Evolutionary conservation across 1,140 invertebrate genomes (phyloP).

Genomic region (Monomorium pharaonis): DNA sequence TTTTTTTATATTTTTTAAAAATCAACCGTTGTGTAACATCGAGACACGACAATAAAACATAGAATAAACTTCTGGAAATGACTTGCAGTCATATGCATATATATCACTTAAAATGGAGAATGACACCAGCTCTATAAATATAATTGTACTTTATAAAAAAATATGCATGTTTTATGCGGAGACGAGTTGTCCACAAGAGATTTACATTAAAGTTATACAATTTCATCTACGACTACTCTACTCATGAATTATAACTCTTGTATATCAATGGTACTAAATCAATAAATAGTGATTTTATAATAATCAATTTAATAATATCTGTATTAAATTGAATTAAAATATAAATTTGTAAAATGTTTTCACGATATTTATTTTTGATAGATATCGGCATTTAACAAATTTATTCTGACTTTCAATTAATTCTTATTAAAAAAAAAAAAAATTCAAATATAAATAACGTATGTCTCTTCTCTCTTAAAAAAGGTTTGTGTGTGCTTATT

Average conservation of each 20-base stretch:
- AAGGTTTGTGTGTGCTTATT: too few relatives aligned
- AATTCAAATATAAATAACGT: too few relatives aligned
- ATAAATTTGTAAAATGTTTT: background rate
- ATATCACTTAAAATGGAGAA: background rate
- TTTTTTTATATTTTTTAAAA: slow-evolving; percentile 23
- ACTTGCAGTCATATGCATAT: background rate
- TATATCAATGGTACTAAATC: too few relatives aligned
- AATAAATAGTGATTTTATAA: background rate
- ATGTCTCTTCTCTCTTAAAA: too few relatives aligned
- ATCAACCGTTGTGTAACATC: slow-evolving; percentile 20
- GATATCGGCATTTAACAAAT: background rate
- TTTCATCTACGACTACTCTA: background rate
- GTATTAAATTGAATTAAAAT: background rate
- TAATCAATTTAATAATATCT: background rate
- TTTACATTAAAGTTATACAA: background rate
- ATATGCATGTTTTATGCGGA: background rate
- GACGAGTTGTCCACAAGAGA: background rate
- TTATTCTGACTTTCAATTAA: background rate
- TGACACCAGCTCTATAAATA: slow-evolving; percentile 6
- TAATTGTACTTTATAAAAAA: background rate
- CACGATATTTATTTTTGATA: background rate
- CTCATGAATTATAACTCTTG: too few relatives aligned
- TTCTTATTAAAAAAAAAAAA: background rate
- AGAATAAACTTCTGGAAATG: background rate
- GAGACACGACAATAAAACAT: background rate